Evolutionary conservation across 2,888 invertebrate species (phyloP), one percentile per base, ranked within the genome.

Genomic region (Eudemis profundana): DNA sequence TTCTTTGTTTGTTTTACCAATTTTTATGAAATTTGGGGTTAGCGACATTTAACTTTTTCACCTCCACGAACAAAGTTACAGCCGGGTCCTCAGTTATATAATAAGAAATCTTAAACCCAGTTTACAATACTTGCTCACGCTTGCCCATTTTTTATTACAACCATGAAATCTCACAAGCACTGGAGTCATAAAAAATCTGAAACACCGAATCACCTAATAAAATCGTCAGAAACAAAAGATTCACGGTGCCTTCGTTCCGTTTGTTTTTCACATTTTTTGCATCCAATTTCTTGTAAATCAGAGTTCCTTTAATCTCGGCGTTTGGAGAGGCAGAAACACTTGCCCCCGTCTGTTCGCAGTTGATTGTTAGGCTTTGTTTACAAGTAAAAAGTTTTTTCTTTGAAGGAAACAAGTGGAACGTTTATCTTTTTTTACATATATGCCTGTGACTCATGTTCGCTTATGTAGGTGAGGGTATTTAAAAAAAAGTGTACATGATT

Each of bases 251-350:
- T 51, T 33, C 36, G 14, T 46, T 36, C 15, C 38, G 49, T 49
- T 38, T 44, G 56, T 57, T 57, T 44, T 17, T 42, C 44, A 15
- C 44, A 19, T 44, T 57, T 54, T 57, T 57, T 59, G 46, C 46
- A 36, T 36, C 47, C 59, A 47, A 36, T 59, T 59, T 60, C 60
- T 60, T 60, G 40, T 49, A 49, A 60, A 60, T 60, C 60, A 60
- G 49, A 29, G 38, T 38, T 44, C 38, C 49, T 61, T 61, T 61
- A 61, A 46, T 53, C 53, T 53, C 15, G 44, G 36, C 33, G 40
- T 44, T 36, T 38, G 53, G 14, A 17, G 51, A 44, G 44, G 42
- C 29, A 44, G 36, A 50, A 42, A 15, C 61, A 33, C 51, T 57
- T 57, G 46, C 57, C 46, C 27, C 40, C 49, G 23, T 23, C 56